Percentiles rank a stretch among this genome's conserved stretches.
These are phyloP conservation scores for Synanthedon vespiformis DNA, from an alignment of 2,888 invertebrate genomes.

Conservation along the genomic window DNA sequence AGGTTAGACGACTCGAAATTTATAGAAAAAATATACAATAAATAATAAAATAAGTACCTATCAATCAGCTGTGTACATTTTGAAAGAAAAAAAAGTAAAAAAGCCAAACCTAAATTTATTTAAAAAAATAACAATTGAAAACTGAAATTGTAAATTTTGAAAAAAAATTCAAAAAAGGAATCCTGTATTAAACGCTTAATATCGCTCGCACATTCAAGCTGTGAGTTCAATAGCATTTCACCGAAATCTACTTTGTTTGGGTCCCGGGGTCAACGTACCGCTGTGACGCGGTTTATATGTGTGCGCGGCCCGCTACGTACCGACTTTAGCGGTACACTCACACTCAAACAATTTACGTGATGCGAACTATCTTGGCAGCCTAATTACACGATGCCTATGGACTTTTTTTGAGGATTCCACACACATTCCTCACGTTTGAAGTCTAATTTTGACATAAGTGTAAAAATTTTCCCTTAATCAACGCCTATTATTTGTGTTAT, in stretches of 20 bases:
- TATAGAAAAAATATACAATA: no score
- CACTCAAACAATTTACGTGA: constrained; percentile 30
- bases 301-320: constrained; percentile 46
- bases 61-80: no score
- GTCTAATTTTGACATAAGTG: constrained; percentile 1
- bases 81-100: no score
- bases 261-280: constrained; percentile 61
- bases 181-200: constrained; percentile 12
- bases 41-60: no score
- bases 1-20: no score
- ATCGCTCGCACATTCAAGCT: constrained; percentile 54
- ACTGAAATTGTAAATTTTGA: no score
- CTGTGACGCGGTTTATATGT: constrained; percentile 47
- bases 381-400: constrained; percentile 31
- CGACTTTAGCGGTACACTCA: constrained; percentile 36
- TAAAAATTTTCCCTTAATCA: constrained; percentile 27
- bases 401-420: not conserved
- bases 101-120: no score
- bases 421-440: constrained; percentile 10
- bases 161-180: no score
- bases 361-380: constrained; percentile 33
- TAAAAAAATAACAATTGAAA: no score
- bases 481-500: constrained; percentile 9
- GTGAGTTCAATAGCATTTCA: constrained; percentile 68
- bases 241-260: constrained; percentile 70